Evolutionary conservation across 2,888 invertebrate genomes (phyloP).

Genomic region (Chymomyza amoena): DNA sequence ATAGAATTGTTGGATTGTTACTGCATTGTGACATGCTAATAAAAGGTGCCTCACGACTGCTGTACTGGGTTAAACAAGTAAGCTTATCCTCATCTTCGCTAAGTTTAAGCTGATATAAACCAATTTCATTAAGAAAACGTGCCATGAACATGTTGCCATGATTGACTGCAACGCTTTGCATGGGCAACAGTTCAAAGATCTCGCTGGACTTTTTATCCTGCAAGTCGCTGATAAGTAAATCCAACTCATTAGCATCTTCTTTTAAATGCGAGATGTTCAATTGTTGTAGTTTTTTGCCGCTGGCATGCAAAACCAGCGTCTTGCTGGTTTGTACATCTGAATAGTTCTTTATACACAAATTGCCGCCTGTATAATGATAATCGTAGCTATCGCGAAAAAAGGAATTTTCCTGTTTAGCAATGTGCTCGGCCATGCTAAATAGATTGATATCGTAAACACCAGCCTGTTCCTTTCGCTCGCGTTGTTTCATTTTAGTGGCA

Average conservation of each 20-base stretch:
- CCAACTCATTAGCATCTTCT: conserved; percentile 40
- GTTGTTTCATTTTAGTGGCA: conserved; percentile 27
- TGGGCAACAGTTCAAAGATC: conserved; percentile 68
- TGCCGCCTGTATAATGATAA: conserved; percentile 77
- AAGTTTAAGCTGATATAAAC: conserved; percentile 51
- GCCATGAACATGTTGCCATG: conserved; percentile 50
- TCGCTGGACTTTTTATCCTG: conserved; percentile 45
- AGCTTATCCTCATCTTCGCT: conserved; percentile 27
- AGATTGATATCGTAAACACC: conserved; percentile 25
- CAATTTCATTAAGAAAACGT: conserved; percentile 60
- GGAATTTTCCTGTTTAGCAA: conserved; percentile 48
- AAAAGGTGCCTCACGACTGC: conserved; percentile 48
- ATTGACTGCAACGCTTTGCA: conserved; percentile 34
- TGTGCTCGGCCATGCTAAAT: conserved; percentile 50
- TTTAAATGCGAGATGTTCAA: conserved; percentile 39
- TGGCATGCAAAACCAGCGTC: conserved; percentile 59
- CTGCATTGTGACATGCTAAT: conserved; percentile 69
- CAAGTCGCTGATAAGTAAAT: conserved; percentile 23
- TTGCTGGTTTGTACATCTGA: background rate
- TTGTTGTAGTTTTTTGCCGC: conserved; percentile 50
- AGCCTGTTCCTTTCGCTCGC: conserved; percentile 26
- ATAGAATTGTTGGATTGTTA: conserved; percentile 42
- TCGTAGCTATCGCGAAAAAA: conserved; percentile 74
- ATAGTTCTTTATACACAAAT: conserved; percentile 51
- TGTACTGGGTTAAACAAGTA: conserved; percentile 38